Conservation (phyloP, 2,888 invertebrate genomes). For the Pardosa pseudoannulata region DNA sequence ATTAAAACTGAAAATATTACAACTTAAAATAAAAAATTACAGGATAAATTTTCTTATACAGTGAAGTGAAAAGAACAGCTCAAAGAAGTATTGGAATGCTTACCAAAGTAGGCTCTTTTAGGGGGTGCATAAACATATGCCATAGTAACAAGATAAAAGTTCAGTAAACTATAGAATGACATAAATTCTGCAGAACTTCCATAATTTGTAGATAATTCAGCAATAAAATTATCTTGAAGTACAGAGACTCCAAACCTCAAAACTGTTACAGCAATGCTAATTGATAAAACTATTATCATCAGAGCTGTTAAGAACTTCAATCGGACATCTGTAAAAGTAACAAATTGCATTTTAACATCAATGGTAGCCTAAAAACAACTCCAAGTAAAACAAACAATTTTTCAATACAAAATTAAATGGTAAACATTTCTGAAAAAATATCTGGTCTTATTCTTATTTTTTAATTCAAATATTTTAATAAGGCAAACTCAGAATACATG, state of each 20-base stretch:
- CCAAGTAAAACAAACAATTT: too few relatives aligned
- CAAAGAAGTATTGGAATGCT: conserved; percentile 76
- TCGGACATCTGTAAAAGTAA: conserved; percentile 85
- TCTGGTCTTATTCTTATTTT: too few relatives aligned
- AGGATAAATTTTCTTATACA: too few relatives aligned
- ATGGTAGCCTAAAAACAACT: too few relatives aligned
- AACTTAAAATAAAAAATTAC: too few relatives aligned
- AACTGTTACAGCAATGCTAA: conserved; percentile 86
- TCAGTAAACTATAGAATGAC: conserved; percentile 94
- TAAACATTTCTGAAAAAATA: too few relatives aligned
- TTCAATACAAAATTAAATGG: too few relatives aligned
- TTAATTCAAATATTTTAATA: too few relatives aligned
- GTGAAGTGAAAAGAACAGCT: neutral
- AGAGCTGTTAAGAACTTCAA: conserved; percentile 92
- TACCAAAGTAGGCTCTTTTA: conserved; percentile 88
- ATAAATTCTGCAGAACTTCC: conserved; percentile 96
- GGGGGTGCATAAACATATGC: conserved; percentile 96
- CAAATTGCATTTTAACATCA: neutral
- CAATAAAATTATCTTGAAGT: conserved; percentile 95
- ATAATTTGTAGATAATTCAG: conserved; percentile 90
- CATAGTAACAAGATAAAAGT: conserved; percentile 95
- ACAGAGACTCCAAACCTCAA: conserved; percentile 92
- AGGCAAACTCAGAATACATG: too few relatives aligned
- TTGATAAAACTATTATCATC: conserved; percentile 87
- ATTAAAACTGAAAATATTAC: too few relatives aligned